A percentile compares a stretch with the other conserved stretches of the same genome.
phyloP scores from a whole-genome alignment of 2,797 vertebrate genomes.

The Chelmon rostratus region DNA sequence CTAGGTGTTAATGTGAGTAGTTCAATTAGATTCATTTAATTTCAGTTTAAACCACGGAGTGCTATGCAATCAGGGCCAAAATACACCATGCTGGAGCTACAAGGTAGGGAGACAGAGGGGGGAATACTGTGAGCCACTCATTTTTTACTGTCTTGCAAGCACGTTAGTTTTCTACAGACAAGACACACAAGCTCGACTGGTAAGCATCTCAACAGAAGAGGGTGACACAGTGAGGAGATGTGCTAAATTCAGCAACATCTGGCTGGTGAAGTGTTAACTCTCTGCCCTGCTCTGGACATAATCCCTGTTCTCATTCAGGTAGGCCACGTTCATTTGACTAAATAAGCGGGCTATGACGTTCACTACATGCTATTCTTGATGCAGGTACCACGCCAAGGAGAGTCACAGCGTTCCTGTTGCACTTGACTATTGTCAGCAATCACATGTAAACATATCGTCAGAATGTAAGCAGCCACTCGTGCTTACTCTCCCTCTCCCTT shows the following conservation, averaged over 20 bases:
- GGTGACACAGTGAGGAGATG: not conserved
- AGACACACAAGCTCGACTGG: not conserved
- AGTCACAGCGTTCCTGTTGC: slow-evolving; percentile 11
- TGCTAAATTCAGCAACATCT: slow-evolving; percentile 27
- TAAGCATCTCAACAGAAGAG: not conserved
- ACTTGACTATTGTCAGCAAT: slow-evolving; percentile 4
- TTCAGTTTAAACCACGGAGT: not conserved
- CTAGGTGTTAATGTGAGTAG: not conserved
- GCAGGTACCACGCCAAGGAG: slow-evolving; percentile 18
- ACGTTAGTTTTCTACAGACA: not conserved
- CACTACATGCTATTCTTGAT: slow-evolving; percentile 51
- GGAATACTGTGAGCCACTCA: not conserved
- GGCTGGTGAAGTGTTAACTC: slow-evolving; percentile 50
- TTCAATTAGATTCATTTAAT: slow-evolving; percentile 2
- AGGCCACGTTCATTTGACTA: slow-evolving; percentile 57
- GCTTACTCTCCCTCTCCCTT: not conserved
- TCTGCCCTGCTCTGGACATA: slow-evolving; percentile 48
- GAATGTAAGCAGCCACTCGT: not conserved
- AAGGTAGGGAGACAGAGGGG: not conserved
- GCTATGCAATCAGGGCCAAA: not conserved
- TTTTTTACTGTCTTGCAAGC: not conserved
- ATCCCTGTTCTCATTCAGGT: slow-evolving; percentile 60
- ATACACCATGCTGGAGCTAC: not conserved
- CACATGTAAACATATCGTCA: not conserved
- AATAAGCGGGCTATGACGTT: slow-evolving; percentile 47